Percentiles rank a stretch among this genome's conserved stretches.
phyloP scores from a whole-genome alignment of 2,888 invertebrate genomes.

The Melipona beecheii region DNA sequence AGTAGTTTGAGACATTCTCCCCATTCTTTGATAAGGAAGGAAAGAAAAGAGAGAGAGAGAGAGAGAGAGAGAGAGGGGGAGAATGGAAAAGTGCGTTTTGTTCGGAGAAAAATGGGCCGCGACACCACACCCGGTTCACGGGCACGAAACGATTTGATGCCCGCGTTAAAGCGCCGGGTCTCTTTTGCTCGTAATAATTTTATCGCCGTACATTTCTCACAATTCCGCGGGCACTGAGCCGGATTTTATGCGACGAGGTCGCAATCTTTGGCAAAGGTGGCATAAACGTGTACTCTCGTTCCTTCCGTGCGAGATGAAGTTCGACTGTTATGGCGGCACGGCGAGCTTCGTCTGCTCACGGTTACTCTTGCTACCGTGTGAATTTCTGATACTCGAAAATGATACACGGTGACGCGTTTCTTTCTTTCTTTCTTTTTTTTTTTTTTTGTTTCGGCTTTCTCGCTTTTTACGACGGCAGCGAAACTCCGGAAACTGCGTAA shows the following conservation, averaged over 20 bases:
- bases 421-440: background rate
- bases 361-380: conserved; percentile 2
- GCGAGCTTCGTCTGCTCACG: background rate
- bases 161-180: conserved; percentile 12
- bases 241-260: conserved; percentile 23
- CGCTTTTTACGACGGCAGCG: background rate
- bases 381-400: conserved; percentile 4
- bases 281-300: conserved; percentile 1
- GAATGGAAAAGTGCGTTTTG: background rate
- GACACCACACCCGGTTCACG: background rate
- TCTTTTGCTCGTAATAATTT: conserved; percentile 42
- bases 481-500: background rate
- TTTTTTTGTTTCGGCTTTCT: too few relatives aligned
- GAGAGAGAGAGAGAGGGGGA: too few relatives aligned
- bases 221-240: conserved; percentile 28
- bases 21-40: too few relatives aligned
- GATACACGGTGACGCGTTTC: background rate
- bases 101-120: background rate
- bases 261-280: conserved; percentile 26
- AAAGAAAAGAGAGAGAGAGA: too few relatives aligned
- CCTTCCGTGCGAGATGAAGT: conserved; percentile 26
- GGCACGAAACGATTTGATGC: conserved; percentile 18
- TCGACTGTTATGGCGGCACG: conserved; percentile 6
- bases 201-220: conserved; percentile 32
- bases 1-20: too few relatives aligned